Evolutionary conservation across 2,797 vertebrate genomes (phyloP).

Genomic region (Chrysocyon brachyurus): DNA sequence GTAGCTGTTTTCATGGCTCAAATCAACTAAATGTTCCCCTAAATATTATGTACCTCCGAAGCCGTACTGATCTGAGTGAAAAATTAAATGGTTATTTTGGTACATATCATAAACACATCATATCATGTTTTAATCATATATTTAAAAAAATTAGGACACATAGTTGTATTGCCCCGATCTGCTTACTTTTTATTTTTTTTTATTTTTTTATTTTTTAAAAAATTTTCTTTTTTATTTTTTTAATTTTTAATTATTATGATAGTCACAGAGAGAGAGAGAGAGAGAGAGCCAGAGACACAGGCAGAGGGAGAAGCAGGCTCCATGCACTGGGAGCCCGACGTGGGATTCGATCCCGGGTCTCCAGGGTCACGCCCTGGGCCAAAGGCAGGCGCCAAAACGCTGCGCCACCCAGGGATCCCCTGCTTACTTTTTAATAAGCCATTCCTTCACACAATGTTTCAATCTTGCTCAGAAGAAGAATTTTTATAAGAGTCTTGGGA

Average conservation of each 20-base stretch:
- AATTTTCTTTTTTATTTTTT: too few species aligned
- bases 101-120: neutral
- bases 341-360: too few species aligned
- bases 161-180: neutral
- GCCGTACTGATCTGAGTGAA: neutral
- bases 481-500: neutral
- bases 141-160: neutral
- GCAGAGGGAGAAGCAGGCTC: too few species aligned
- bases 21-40: neutral
- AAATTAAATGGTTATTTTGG: neutral
- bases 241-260: too few species aligned
- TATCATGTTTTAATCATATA: neutral
- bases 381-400: too few species aligned
- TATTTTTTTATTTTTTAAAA: too few species aligned
- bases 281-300: too few species aligned
- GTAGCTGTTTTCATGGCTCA: neutral
- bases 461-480: neutral
- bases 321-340: too few species aligned
- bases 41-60: neutral
- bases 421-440: slow-evolving; percentile 6
- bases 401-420: too few species aligned
- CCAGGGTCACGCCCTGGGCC: too few species aligned
- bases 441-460: neutral
- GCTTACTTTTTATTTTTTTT: neutral
- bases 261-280: too few species aligned